Evolutionary conservation across 2,797 vertebrate genomes (phyloP).

Genomic region (Myotis findleyi): DNA sequence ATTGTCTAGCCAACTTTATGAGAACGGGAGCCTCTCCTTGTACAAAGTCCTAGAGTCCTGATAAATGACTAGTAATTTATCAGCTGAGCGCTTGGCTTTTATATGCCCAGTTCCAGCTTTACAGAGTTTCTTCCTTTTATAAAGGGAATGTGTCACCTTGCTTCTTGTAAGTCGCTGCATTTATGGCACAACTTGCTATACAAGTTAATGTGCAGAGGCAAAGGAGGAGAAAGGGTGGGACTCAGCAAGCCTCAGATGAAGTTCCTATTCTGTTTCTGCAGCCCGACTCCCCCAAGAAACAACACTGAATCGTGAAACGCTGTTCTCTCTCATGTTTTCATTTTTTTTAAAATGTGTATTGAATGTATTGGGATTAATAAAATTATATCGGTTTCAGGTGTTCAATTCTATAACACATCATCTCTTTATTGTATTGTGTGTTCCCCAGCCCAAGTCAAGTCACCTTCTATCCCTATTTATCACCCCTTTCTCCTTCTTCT

Average conservation of each 20-base stretch:
- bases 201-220: slow-evolving; percentile 73
- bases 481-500: no score
- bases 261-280: slow-evolving; percentile 72
- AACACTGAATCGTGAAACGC: slow-evolving; percentile 67
- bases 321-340: slow-evolving; percentile 75
- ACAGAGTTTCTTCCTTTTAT: slow-evolving; percentile 64
- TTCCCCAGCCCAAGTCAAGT: not conserved
- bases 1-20: slow-evolving; percentile 61
- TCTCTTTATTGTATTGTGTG: not conserved
- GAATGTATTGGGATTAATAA: not conserved
- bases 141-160: slow-evolving; percentile 67
- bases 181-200: slow-evolving; percentile 63
- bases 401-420: not conserved
- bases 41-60: slow-evolving; percentile 1
- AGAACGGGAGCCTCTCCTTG: slow-evolving; percentile 20
- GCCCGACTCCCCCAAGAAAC: slow-evolving; percentile 70
- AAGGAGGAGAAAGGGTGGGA: not conserved
- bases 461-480: not conserved
- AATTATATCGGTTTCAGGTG: not conserved
- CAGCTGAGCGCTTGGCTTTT: slow-evolving; percentile 69
- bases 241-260: slow-evolving; percentile 63
- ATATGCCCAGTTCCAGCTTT: slow-evolving; percentile 68
- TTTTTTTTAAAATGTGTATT: slow-evolving; percentile 24
- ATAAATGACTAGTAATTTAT: slow-evolving; percentile 70
- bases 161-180: slow-evolving; percentile 71